Percentiles rank a stretch among this genome's conserved stretches.
These are phyloP conservation scores for Semnornis frantzii DNA, from an alignment of 2,113 vertebrate species.

Conservation along the genomic window DNA sequence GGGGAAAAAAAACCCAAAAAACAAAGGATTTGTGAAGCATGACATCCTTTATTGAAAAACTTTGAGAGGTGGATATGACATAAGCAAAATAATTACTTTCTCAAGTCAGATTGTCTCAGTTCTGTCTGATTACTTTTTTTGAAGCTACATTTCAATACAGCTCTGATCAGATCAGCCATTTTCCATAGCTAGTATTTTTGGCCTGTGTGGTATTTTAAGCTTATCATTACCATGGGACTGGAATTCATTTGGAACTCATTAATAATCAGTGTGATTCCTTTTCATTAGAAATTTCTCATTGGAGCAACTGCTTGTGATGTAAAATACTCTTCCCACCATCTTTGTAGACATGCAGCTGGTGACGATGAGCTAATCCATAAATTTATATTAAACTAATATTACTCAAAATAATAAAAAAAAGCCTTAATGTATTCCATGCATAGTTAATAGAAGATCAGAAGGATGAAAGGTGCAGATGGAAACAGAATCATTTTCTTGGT, in stretches of 20 bases:
- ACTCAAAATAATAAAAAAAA: not conserved
- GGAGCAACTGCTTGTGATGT: not conserved
- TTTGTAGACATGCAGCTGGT: not conserved
- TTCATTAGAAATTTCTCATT: constrained; percentile 46
- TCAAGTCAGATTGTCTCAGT: not conserved
- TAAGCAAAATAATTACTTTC: constrained; percentile 10
- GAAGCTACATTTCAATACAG: constrained; percentile 14
- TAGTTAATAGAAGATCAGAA: not conserved
- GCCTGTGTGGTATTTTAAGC: constrained; percentile 52
- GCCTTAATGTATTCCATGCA: not conserved
- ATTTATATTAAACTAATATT: not conserved
- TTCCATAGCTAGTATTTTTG: constrained; percentile 21
- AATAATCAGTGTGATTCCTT: constrained; percentile 46
- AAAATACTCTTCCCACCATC: not conserved
- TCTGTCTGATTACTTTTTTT: not conserved
- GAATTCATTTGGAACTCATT: constrained; percentile 57
- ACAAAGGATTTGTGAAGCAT: not conserved
- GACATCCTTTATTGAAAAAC: not conserved
- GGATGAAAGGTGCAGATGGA: not conserved
- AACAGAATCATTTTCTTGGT: not conserved
- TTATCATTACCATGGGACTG: constrained; percentile 22
- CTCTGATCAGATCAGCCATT: constrained; percentile 4
- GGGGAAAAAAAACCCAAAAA: not conserved
- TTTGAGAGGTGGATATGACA: not conserved
- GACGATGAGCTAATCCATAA: not conserved